Conservation (phyloP, 2,113 vertebrate genomes). For the Mus spicilegus region DNA sequence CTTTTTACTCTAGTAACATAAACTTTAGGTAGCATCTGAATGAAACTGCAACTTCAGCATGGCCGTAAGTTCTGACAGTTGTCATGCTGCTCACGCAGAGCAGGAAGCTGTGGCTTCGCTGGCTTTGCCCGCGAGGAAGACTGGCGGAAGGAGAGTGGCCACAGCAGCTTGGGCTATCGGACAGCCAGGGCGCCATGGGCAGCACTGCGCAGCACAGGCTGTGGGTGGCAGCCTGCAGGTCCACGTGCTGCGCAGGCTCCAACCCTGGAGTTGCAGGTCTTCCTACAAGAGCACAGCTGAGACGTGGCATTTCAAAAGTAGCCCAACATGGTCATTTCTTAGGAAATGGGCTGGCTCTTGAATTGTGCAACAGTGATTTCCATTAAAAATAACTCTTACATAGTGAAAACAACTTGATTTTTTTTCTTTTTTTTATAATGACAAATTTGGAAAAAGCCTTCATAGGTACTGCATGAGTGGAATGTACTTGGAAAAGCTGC, state of each 20-base stretch:
- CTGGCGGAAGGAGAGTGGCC: conserved; percentile 6
- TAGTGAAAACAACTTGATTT: conserved; percentile 68
- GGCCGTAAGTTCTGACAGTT: conserved; percentile 71
- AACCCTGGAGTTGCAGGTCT: conserved; percentile 43
- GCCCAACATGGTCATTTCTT: conserved; percentile 54
- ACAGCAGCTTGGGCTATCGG: background rate
- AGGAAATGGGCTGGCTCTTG: conserved; percentile 69
- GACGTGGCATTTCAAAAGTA: conserved; percentile 59
- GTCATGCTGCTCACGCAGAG: conserved; percentile 39
- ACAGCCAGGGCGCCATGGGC: conserved; percentile 39
- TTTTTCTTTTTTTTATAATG: conserved; percentile 64
- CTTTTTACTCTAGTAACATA: conserved; percentile 67
- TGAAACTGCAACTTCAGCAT: conserved; percentile 64
- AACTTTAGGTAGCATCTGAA: conserved; percentile 50
- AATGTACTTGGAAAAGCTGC: conserved; percentile 89
- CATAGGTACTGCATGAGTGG: conserved; percentile 85
- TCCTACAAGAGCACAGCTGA: conserved; percentile 63
- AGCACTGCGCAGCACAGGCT: conserved; percentile 61
- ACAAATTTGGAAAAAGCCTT: conserved; percentile 76
- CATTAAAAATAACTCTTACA: conserved; percentile 72
- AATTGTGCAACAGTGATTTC: conserved; percentile 67
- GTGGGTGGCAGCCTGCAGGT: background rate
- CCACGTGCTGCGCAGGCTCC: conserved; percentile 62
- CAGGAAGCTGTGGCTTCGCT: conserved; percentile 59
- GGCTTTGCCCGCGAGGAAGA: conserved; percentile 43